phyloP scores from a whole-genome alignment of 2,113 vertebrate species.

The Brachypteracias leptosomus region DNA sequence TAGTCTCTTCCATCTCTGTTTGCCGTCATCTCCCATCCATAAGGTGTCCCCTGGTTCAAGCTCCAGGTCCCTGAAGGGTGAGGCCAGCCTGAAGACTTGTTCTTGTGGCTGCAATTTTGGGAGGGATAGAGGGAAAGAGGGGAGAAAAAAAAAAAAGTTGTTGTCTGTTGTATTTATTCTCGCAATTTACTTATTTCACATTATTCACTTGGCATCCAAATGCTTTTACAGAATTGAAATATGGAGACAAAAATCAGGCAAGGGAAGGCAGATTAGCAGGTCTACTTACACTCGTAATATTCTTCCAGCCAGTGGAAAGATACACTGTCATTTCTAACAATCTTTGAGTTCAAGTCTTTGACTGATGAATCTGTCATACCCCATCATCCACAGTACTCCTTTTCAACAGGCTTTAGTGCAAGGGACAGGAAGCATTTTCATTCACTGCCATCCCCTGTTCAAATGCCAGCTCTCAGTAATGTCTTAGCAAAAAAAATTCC shows the following conservation, averaged over 20 bases:
- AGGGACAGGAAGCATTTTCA: neutral
- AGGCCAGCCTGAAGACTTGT: constrained; percentile 91
- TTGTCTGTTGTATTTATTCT: neutral
- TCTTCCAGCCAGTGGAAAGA: neutral
- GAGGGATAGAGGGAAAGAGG: neutral
- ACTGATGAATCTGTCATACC: neutral
- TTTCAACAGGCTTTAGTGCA: neutral
- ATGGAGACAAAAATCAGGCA: neutral
- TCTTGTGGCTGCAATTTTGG: constrained; percentile 84
- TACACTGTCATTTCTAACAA: neutral
- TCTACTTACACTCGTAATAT: neutral
- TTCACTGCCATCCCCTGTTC: neutral
- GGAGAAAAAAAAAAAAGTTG: fast-evolving
- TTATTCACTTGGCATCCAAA: neutral
- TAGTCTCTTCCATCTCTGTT: constrained; percentile 94
- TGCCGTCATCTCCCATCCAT: constrained; percentile 96
- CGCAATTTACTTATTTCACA: neutral
- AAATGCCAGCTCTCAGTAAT: neutral
- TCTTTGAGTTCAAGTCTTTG: neutral
- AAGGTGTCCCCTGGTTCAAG: constrained; percentile 88
- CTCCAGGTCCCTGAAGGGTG: constrained; percentile 91
- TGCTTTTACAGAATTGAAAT: neutral
- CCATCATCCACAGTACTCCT: neutral
- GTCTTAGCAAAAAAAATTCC: neutral
- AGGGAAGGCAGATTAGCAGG: neutral